Percentiles rank a stretch among this genome's conserved stretches.
These are phyloP conservation scores for Diorhabda carinulata DNA, from an alignment of 1,140 invertebrate genomes.

Conservation along the genomic window DNA sequence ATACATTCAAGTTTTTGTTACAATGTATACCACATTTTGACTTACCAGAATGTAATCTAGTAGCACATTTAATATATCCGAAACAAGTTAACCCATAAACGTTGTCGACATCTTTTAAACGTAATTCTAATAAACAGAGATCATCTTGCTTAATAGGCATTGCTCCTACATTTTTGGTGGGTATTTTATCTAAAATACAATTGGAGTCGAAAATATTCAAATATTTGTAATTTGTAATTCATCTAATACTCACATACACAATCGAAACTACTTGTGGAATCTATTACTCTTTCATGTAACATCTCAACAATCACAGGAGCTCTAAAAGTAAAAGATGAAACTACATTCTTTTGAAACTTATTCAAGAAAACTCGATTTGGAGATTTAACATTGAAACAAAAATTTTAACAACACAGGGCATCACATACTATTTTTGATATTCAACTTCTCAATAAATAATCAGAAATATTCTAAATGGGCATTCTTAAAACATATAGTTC, in stretches of 20 bases:
- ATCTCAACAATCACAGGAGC: neutral
- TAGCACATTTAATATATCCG: too few species aligned
- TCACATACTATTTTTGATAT: too few species aligned
- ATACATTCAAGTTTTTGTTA: too few species aligned
- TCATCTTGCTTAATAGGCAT: neutral
- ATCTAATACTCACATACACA: conserved; percentile 1
- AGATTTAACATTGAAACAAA: neutral
- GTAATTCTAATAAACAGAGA: neutral
- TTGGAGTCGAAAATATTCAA: neutral
- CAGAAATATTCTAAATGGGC: too few species aligned
- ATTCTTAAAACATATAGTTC: too few species aligned
- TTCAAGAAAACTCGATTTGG: neutral
- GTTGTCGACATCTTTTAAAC: neutral
- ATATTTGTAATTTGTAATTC: neutral
- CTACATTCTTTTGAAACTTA: neutral
- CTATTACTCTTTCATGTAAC: neutral
- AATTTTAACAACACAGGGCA: neutral
- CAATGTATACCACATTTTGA: too few species aligned
- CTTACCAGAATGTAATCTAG: too few species aligned
- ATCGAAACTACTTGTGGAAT: conserved; percentile 9
- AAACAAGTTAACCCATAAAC: too few species aligned
- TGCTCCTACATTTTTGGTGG: neutral
- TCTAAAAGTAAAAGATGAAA: neutral
- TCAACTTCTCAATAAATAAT: too few species aligned
- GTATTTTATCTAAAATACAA: neutral